Conservation (phyloP, 1,140 invertebrate genomes). For the Lamellibrachia luymesi region DNA sequence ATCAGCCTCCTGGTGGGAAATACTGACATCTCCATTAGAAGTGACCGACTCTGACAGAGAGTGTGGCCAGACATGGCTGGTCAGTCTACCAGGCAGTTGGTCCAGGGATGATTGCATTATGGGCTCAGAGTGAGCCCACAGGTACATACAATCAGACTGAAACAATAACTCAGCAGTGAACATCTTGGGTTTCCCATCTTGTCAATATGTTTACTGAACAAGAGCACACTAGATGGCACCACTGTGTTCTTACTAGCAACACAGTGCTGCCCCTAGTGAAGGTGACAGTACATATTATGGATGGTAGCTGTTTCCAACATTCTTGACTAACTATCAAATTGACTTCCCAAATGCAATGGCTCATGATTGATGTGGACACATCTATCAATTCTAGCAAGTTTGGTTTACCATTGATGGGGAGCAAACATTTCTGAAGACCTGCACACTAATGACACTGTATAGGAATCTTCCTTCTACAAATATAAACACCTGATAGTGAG, state of each 20-base stretch:
- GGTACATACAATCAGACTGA: constrained; percentile 29
- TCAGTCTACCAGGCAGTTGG: constrained; percentile 9
- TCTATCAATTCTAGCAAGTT: neutral
- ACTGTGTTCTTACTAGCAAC: neutral
- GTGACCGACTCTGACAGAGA: neutral
- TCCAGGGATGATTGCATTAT: constrained; percentile 12
- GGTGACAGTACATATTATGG: neutral
- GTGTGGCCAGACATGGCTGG: neutral
- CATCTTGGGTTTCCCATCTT: neutral
- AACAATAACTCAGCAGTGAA: neutral
- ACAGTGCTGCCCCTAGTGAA: neutral
- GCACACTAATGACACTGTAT: neutral
- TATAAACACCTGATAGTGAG: neutral
- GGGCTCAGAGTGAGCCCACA: constrained; percentile 27
- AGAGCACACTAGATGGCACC: too few relatives aligned
- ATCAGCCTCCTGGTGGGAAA: neutral
- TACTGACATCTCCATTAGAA: neutral
- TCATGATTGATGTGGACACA: neutral
- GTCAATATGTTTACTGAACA: too few relatives aligned
- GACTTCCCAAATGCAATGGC: neutral
- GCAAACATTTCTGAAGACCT: neutral
- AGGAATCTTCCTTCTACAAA: neutral
- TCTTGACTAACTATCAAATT: too few relatives aligned
- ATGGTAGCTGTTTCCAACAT: neutral
- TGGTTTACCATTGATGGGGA: neutral